Conservation (phyloP, 2,797 vertebrate species). For the Onychomys arenicola region DNA sequence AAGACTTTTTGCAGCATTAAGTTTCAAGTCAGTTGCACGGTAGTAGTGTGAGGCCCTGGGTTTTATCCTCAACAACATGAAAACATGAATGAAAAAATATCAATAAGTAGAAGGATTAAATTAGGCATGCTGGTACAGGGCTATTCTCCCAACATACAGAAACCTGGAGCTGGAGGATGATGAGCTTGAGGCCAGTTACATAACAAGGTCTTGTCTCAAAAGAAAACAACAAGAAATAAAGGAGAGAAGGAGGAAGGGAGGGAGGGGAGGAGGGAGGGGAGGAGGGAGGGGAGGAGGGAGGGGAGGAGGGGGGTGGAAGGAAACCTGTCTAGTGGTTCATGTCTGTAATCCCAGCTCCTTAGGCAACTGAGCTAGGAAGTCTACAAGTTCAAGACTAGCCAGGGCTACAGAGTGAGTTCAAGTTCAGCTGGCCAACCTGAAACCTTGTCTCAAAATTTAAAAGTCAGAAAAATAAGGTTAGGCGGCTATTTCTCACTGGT, state of each 20-base stretch:
- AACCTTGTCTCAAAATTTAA: background rate
- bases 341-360: background rate
- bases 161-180: background rate
- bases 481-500: background rate
- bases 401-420: background rate
- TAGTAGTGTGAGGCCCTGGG: background rate
- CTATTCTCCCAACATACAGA: background rate
- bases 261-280: fast-evolving
- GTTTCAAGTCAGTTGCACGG: background rate
- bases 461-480: background rate
- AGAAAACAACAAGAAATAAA: background rate
- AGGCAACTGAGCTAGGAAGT: background rate
- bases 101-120: background rate
- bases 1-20: background rate
- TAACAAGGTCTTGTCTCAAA: background rate
- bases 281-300: fast-evolving
- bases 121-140: background rate
- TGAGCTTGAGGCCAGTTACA: background rate
- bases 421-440: background rate
- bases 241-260: fast-evolving
- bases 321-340: background rate
- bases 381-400: background rate
- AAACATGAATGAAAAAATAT: background rate
- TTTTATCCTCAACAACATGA: background rate
- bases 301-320: no score